Percentiles rank a stretch among this genome's conserved stretches.
Evolutionary conservation across 2,888 invertebrate genomes (phyloP).

Genomic region (Achlya flavicornis): DNA sequence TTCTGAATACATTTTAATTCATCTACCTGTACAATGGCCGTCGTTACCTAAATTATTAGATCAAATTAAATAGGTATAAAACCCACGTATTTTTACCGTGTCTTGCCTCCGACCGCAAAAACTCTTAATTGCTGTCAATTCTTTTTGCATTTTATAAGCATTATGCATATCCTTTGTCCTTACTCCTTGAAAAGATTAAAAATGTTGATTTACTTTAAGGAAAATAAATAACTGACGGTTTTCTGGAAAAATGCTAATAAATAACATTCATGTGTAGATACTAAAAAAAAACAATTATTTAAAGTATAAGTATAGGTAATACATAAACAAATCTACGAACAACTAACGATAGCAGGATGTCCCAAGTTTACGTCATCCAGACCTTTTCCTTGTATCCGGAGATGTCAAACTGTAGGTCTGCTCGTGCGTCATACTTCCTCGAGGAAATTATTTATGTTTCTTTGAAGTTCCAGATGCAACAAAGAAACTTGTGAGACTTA

Average conservation of each 20-base stretch:
- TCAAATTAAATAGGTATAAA: neutral
- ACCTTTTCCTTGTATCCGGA: conserved; percentile 29
- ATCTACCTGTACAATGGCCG: neutral
- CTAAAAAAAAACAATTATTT: neutral
- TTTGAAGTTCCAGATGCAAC: conserved; percentile 20
- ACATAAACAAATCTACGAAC: neutral
- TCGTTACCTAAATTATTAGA: neutral
- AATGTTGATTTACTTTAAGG: neutral
- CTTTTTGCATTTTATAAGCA: neutral
- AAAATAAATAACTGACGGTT: neutral
- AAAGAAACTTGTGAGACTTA: neutral
- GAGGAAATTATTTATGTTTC: conserved; percentile 31
- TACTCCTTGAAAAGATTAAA: neutral
- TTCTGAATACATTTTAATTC: conserved; percentile 4
- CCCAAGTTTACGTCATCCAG: neutral
- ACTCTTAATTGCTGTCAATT: neutral
- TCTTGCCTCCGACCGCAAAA: neutral
- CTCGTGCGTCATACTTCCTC: conserved; percentile 33
- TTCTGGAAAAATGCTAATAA: neutral
- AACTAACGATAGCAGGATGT: neutral
- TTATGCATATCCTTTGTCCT: neutral
- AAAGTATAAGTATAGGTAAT: neutral
- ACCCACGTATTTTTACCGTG: neutral
- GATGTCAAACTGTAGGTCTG: conserved; percentile 35
- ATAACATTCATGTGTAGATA: neutral